Conservation (phyloP, 2,113 vertebrate species). For the Scartelaos histophorus region DNA sequence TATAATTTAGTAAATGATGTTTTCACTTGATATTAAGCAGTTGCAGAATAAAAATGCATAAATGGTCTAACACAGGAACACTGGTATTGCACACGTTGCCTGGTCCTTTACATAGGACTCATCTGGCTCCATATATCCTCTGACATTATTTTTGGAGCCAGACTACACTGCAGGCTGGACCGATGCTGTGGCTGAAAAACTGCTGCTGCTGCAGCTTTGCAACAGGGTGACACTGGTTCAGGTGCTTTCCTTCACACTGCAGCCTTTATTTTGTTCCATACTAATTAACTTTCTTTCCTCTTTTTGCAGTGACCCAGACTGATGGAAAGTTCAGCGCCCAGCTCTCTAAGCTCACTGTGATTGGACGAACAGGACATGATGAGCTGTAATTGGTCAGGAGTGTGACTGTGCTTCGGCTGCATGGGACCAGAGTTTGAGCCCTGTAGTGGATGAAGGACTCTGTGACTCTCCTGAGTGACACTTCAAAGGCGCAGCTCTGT, state of each 20-base stretch:
- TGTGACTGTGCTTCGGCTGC: constrained; percentile 3
- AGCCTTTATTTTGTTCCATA: constrained; percentile 9
- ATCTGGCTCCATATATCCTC: not conserved
- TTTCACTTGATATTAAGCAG: not conserved
- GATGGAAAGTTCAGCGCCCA: constrained; percentile 89
- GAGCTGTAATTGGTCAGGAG: constrained; percentile 81
- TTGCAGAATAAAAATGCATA: not conserved
- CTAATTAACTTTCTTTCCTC: constrained; percentile 28
- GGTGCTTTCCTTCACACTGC: not conserved
- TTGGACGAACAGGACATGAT: constrained; percentile 77
- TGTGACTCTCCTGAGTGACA: constrained; percentile 19
- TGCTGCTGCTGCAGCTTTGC: constrained; percentile 27
- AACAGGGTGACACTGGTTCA: not conserved
- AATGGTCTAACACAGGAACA: not conserved
- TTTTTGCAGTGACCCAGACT: constrained; percentile 83
- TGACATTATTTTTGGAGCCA: constrained; percentile 7
- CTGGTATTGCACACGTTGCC: not conserved
- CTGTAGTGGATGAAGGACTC: constrained; percentile 31
- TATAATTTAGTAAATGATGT: not conserved
- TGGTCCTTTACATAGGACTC: not conserved
- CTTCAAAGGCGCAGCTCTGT: constrained; percentile 25
- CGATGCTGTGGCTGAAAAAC: constrained; percentile 7
- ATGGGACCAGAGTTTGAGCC: constrained; percentile 16
- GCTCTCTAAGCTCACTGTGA: constrained; percentile 86
- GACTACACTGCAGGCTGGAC: constrained; percentile 10